Evolutionary conservation across 2,888 invertebrate species (phyloP), one percentile per base, ranked within the genome.

Genomic region (Stenchaetothrips biformis): DNA sequence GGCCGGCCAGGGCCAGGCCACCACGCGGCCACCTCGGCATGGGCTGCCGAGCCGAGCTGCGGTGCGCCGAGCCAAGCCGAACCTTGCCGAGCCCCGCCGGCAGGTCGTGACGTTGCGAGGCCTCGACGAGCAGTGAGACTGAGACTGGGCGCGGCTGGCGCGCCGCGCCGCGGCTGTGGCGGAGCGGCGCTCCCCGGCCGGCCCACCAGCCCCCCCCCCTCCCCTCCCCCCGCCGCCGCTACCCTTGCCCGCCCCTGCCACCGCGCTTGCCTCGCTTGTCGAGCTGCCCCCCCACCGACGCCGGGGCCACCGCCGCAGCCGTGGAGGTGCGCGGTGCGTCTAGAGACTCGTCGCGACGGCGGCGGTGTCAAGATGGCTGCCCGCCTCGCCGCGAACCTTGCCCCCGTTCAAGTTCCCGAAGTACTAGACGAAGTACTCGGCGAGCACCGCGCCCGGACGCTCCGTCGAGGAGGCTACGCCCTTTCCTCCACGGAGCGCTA

Each of bases 51-150:
- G 16, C 53, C 53, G 53, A 11, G 53, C 53, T 11, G 53, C 16
- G 53, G 53, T 13, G 53, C 53, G 53, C 53, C 16, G 53, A 53
- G 53, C 53, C 16, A 37, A 37, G 37, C 37, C 37, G 37, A 37
- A 37, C 37, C 37, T 6, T 18, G 53, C 53, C 9, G 53, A 53
- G 53, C 53, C 8, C 16, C 6, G 53, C 53, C 16, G 16, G 13
- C 21, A 21, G 67, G 67, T 25, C 11, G 25, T 74, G 67, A 74
- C 67, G 67, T 74, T 74, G 67, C 67, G 67, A 74, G 67, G 25
- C 59, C 67, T 74, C 25, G 67, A 0, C 67, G 25, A 74, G 67
- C 67, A 74, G 67, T 74, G 67, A 21, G 67, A 11, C 21, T 9
- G 67, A 9, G n/a, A 21, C n/a, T 16, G 18, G 18, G 62, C 21